phyloP scores from a whole-genome alignment of 2,113 vertebrate species.

The Eubucco bourcierii region DNA sequence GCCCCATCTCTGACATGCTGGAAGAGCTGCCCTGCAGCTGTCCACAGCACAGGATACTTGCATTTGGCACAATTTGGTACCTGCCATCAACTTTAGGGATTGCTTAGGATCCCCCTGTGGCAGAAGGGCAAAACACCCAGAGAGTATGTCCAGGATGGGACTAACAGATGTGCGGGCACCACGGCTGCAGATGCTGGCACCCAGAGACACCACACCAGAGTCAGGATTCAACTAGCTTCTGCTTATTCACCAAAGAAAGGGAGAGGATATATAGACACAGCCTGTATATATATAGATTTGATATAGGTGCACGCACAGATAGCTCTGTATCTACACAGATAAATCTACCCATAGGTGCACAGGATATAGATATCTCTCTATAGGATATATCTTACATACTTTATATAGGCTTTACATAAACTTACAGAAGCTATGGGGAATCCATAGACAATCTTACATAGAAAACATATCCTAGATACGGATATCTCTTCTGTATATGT shows the following conservation, averaged over 20 bases:
- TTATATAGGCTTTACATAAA: not conserved
- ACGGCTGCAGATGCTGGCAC: not conserved
- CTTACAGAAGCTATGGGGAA: not conserved
- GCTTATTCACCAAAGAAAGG: not conserved
- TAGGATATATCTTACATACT: not conserved
- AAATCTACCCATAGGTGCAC: not conserved
- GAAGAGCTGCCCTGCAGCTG: not conserved
- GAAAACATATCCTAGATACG: not conserved
- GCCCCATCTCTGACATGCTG: not conserved
- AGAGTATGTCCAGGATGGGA: fast-evolving
- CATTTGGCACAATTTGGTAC: not conserved
- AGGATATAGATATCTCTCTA: not conserved
- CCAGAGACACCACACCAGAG: not conserved
- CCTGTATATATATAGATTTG: not conserved
- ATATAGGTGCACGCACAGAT: not conserved
- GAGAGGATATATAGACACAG: not conserved
- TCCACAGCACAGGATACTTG: fast-evolving
- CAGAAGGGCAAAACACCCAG: not conserved
- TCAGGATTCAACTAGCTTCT: not conserved
- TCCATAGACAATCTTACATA: not conserved
- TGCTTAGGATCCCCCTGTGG: fast-evolving
- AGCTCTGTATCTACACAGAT: not conserved
- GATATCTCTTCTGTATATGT: not conserved
- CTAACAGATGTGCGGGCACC: fast-evolving
- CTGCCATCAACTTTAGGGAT: not conserved